A percentile compares a stretch with the other conserved stretches of the same genome.
Conservation (phyloP, 2,888 invertebrate species). For the Papilio demoleus region DNA sequence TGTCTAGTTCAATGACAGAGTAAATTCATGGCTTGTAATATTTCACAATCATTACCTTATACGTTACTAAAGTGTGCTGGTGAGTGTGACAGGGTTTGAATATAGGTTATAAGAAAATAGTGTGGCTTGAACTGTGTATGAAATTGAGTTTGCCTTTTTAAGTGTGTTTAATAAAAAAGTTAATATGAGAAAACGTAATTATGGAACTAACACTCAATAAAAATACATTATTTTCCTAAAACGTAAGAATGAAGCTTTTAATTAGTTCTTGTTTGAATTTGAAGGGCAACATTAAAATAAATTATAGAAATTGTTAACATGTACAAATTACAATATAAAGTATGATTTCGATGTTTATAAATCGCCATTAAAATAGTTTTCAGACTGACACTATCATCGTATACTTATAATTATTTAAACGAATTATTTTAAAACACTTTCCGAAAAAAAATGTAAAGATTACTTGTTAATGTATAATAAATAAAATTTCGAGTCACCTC, state of each 20-base stretch:
- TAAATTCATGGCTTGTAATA: background rate
- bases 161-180: too few relatives aligned
- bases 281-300: background rate
- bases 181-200: background rate
- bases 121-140: background rate
- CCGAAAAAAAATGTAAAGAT: background rate
- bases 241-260: too few relatives aligned
- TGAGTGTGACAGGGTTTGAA: too few relatives aligned
- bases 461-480: too few relatives aligned
- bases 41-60: background rate
- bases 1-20: background rate
- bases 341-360: background rate
- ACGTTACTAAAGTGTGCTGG: background rate
- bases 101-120: background rate
- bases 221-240: too few relatives aligned
- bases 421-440: background rate
- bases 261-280: background rate
- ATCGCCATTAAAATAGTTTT: background rate
- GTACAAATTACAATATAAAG: conserved; percentile 4
- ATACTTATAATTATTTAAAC: background rate
- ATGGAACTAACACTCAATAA: too few relatives aligned
- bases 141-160: too few relatives aligned
- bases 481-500: too few relatives aligned
- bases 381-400: background rate
- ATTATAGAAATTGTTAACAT: background rate